phyloP scores from a whole-genome alignment of 1,140 invertebrate species.

The Bombus confusus region DNA sequence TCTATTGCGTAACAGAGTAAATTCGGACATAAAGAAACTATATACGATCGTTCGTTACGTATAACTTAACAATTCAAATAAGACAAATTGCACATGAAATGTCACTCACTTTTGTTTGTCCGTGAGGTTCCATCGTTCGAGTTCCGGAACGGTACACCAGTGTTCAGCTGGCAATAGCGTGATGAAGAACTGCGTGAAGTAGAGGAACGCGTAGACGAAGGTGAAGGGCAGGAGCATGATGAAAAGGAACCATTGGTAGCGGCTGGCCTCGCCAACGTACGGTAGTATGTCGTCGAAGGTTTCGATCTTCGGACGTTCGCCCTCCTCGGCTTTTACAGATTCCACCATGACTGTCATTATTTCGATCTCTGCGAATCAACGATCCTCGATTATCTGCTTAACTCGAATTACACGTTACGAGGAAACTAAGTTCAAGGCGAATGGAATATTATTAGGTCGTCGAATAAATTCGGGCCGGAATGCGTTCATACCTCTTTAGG shows the following conservation, averaged over 20 bases:
- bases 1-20: no score
- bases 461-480: no score
- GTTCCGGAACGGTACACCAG: slow-evolving; percentile 89
- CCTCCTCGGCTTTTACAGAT: slow-evolving; percentile 75
- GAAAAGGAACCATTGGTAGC: slow-evolving; percentile 94
- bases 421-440: not conserved
- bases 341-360: slow-evolving; percentile 77
- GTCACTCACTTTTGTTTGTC: slow-evolving; percentile 77
- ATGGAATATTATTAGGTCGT: no score
- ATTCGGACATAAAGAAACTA: not conserved
- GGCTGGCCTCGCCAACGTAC: slow-evolving; percentile 93
- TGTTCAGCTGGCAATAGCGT: slow-evolving; percentile 89
- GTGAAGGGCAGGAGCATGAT: slow-evolving; percentile 92
- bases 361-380: slow-evolving; percentile 60
- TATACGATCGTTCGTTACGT: not conserved
- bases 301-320: slow-evolving; percentile 79
- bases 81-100: not conserved
- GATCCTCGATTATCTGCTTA: not conserved
- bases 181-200: slow-evolving; percentile 94
- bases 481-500: no score
- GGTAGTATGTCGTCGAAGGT: slow-evolving; percentile 94
- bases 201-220: slow-evolving; percentile 92
- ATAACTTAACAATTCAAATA: not conserved
- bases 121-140: slow-evolving; percentile 80
- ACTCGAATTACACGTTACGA: not conserved